A percentile compares a stretch with the other conserved stretches of the same genome.
phyloP scores from a whole-genome alignment of 2,888 invertebrate species.

The Lamellibrachia columna region DNA sequence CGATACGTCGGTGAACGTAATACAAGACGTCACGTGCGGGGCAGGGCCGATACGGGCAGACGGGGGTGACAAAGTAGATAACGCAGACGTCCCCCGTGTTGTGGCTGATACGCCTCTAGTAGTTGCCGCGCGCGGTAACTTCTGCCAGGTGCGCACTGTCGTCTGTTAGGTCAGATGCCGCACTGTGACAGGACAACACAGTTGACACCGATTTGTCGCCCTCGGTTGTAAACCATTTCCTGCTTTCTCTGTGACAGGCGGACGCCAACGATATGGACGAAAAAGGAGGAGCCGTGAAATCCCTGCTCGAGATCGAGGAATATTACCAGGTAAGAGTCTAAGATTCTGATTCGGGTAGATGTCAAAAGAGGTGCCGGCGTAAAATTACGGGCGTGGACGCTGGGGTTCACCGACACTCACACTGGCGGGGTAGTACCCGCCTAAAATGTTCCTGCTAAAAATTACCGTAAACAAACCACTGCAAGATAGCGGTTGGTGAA shows the following conservation, averaged over 20 bases:
- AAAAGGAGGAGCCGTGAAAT: not conserved
- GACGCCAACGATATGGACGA: not conserved
- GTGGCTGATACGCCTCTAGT: not conserved
- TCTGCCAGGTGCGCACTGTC: not conserved
- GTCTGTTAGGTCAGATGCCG: slow-evolving; percentile 4
- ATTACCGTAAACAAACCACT: too few species aligned
- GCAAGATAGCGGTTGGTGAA: too few species aligned
- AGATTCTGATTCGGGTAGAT: not conserved
- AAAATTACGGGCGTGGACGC: too few species aligned
- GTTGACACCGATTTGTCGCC: not conserved
- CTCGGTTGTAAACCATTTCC: not conserved
- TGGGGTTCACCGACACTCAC: too few species aligned
- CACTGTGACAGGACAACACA: not conserved
- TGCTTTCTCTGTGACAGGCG: slow-evolving; percentile 11
- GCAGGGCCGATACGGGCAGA: not conserved
- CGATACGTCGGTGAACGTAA: not conserved
- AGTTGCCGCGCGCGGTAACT: not conserved
- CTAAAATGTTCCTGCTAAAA: too few species aligned
- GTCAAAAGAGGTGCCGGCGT: not conserved
- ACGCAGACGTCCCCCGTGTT: not conserved
- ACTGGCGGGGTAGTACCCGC: too few species aligned
- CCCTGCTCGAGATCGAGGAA: slow-evolving; percentile 35
- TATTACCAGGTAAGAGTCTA: slow-evolving; percentile 39
- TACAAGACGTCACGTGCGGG: not conserved
- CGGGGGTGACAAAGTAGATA: not conserved